A percentile compares a stretch with the other conserved stretches of the same genome.
phyloP scores from a whole-genome alignment of 2,113 vertebrate genomes.

The Dipodomys stephensi region DNA sequence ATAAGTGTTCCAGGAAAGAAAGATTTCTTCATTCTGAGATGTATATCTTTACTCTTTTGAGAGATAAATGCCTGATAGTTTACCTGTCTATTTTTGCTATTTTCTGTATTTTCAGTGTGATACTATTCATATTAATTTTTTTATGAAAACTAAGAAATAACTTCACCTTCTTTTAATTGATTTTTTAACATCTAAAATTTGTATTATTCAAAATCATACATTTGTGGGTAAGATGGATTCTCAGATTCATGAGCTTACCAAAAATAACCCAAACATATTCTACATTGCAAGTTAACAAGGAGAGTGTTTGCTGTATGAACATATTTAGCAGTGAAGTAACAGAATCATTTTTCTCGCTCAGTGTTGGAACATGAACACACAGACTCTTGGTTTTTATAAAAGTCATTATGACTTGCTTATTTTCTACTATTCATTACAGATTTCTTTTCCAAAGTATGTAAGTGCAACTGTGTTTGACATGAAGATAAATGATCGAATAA shows the following conservation, averaged over 20 bases:
- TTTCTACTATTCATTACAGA: slow-evolving; percentile 4
- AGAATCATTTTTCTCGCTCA: background rate
- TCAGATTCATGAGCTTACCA: background rate
- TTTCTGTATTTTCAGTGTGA: slow-evolving; percentile 12
- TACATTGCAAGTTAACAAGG: background rate
- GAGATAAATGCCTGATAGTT: slow-evolving; percentile 23
- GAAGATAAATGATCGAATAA: slow-evolving; percentile 46
- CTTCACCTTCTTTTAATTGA: slow-evolving; percentile 9
- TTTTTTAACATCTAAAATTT: slow-evolving; percentile 39
- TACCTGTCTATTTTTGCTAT: slow-evolving; percentile 14
- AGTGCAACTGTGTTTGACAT: background rate
- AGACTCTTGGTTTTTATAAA: slow-evolving; percentile 42
- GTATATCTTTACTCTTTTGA: slow-evolving; percentile 25
- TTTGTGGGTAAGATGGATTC: background rate
- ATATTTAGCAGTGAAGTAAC: background rate
- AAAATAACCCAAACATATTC: background rate
- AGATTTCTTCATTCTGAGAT: background rate
- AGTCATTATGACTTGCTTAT: slow-evolving; percentile 46
- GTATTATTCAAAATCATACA: background rate
- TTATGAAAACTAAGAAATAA: slow-evolving; percentile 25
- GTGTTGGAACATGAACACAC: background rate
- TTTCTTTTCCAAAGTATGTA: slow-evolving; percentile 52
- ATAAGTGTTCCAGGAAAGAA: background rate
- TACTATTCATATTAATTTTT: slow-evolving; percentile 20
- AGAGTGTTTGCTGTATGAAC: background rate